Evolutionary conservation across 2,113 vertebrate species (phyloP).

Genomic region (Recurvirostra avosetta): DNA sequence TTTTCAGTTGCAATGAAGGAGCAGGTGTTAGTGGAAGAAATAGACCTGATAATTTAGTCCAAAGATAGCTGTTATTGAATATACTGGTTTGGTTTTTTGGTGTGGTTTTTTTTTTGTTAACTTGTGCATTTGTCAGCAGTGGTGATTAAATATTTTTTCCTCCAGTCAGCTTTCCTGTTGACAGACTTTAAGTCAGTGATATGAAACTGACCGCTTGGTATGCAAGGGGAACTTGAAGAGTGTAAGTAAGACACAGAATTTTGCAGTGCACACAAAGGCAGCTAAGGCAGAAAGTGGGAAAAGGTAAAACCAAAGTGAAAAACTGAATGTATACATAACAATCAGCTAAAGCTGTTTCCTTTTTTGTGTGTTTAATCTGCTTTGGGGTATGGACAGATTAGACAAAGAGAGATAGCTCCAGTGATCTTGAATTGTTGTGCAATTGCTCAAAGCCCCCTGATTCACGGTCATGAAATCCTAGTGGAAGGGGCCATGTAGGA

Average conservation of each 20-base stretch:
- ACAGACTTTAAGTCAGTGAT: neutral
- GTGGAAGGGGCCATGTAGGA: neutral
- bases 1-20: neutral
- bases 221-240: neutral
- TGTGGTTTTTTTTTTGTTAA: neutral
- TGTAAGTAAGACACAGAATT: neutral
- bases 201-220: neutral
- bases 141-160: neutral
- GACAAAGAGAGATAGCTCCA: neutral
- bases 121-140: neutral
- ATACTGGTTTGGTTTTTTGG: too few relatives aligned
- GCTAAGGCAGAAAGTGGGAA: neutral
- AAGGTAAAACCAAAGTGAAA: neutral
- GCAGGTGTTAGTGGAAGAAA: neutral
- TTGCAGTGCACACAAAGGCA: neutral
- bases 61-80: neutral
- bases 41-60: neutral
- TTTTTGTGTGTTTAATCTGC: neutral
- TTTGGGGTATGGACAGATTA: neutral
- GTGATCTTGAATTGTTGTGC: neutral
- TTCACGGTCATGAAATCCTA: neutral
- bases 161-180: neutral
- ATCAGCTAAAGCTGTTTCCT: neutral
- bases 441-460: neutral
- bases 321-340: neutral